These are phyloP conservation scores for Solen grandis DNA, from an alignment of 1,140 invertebrate genomes.

Conservation along the genomic window DNA sequence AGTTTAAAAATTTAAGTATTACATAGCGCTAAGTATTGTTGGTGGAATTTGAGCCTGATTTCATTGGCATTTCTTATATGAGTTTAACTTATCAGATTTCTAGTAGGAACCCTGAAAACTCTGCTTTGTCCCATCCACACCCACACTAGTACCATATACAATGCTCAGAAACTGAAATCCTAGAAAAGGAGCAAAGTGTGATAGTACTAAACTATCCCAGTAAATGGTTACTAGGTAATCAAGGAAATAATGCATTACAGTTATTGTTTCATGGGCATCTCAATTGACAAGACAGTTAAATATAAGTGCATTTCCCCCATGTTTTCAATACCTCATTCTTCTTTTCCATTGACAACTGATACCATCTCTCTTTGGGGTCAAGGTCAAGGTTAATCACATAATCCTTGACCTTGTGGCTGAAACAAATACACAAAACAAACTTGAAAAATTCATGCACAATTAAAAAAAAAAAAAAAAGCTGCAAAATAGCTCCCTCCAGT, in stretches of 20 bases:
- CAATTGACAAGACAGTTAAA: neutral
- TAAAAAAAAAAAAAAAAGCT: too few species aligned
- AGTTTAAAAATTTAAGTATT: too few species aligned
- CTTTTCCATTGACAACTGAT: conserved; percentile 24
- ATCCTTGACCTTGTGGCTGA: conserved; percentile 26
- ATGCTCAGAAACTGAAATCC: neutral
- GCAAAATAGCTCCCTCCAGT: neutral
- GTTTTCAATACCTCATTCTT: conserved; percentile 42
- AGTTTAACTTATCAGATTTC: too few species aligned
- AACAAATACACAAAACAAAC: neutral
- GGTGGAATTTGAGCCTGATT: too few species aligned
- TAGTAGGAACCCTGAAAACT: too few species aligned
- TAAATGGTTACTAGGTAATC: neutral
- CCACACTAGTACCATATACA: neutral
- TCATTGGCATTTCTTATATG: too few species aligned
- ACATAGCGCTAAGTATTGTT: too few species aligned
- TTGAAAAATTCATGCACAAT: too few species aligned
- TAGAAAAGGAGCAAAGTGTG: neutral
- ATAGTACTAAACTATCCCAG: neutral
- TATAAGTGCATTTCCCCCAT: too few species aligned
- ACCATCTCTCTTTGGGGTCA: conserved; percentile 32
- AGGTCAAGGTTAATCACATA: conserved; percentile 44
- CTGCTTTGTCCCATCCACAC: too few species aligned
- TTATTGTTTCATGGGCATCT: neutral
- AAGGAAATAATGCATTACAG: neutral